Percentiles rank a stretch among this genome's conserved stretches.
phyloP scores from a whole-genome alignment of 2,888 invertebrate genomes.

The Pteria penguin region DNA sequence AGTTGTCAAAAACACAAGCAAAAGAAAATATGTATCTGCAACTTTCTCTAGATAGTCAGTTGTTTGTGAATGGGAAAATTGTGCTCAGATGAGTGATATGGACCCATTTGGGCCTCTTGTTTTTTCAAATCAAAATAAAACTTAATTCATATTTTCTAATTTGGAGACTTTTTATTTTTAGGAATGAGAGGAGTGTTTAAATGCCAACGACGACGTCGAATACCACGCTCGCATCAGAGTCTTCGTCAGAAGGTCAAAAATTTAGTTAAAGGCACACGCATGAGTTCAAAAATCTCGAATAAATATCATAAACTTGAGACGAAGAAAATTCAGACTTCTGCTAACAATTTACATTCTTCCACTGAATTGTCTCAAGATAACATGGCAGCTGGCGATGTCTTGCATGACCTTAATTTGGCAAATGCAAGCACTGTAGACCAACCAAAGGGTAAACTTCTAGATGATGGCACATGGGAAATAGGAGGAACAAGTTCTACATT shows the following conservation, averaged over 20 bases:
- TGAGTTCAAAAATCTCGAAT: not conserved
- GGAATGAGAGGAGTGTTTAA: too few species aligned
- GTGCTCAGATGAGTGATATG: too few species aligned
- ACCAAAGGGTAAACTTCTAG: not conserved
- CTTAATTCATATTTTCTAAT: too few species aligned
- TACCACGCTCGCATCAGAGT: constrained; percentile 55
- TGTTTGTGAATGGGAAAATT: too few species aligned
- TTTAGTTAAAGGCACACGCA: constrained; percentile 41
- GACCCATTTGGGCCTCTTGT: too few species aligned
- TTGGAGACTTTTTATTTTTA: too few species aligned
- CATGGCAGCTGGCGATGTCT: constrained; percentile 30
- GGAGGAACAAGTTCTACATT: constrained; percentile 27
- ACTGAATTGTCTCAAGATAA: not conserved
- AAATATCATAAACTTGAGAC: constrained; percentile 3
- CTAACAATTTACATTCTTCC: not conserved
- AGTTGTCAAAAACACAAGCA: too few species aligned
- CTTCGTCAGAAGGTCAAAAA: constrained; percentile 44
- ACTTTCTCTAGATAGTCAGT: too few species aligned
- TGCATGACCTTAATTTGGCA: constrained; percentile 1
- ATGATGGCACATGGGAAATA: constrained; percentile 45
- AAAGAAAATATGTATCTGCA: too few species aligned
- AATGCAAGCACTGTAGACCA: constrained; percentile 3
- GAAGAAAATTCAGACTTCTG: not conserved
- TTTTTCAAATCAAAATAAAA: too few species aligned
- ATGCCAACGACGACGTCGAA: constrained; percentile 62